Conservation (phyloP, 2,797 vertebrate genomes). For the Mastacembelus armatus region DNA sequence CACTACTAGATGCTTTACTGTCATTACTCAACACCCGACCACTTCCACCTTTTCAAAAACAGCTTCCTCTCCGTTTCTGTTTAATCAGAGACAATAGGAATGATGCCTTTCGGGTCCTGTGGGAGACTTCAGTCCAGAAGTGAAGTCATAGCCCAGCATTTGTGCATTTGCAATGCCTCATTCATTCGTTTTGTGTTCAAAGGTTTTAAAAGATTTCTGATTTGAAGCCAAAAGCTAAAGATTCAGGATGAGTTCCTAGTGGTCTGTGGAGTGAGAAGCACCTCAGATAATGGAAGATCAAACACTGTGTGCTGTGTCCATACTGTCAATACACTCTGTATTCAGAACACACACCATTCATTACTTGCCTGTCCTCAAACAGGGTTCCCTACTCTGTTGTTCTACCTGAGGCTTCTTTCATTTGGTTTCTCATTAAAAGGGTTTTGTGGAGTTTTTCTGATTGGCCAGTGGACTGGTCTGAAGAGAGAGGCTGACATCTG, state of each 20-base stretch:
- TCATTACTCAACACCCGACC: slow-evolving; percentile 40
- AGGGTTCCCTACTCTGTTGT: no score
- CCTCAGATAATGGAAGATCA: background rate
- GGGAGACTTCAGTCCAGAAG: slow-evolving; percentile 40
- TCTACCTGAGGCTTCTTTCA: no score
- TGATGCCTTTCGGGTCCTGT: slow-evolving; percentile 51
- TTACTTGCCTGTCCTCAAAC: no score
- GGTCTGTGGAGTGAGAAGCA: background rate
- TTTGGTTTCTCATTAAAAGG: no score
- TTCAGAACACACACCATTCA: no score
- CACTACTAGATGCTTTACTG: slow-evolving; percentile 27
- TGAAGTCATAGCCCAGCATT: slow-evolving; percentile 26
- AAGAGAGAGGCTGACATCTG: no score
- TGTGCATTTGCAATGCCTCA: background rate
- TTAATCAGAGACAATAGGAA: slow-evolving; percentile 61
- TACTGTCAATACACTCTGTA: no score
- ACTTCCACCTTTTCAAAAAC: slow-evolving; percentile 76
- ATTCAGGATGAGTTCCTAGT: background rate
- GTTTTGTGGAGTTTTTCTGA: no score
- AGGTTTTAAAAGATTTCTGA: slow-evolving; percentile 6
- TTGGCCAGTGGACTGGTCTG: no score
- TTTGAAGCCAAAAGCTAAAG: background rate
- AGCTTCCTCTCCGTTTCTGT: slow-evolving; percentile 65
- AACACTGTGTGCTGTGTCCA: background rate
- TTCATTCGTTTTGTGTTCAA: background rate